phyloP scores from a whole-genome alignment of 1,140 invertebrate species.

The Trichonephila inaurata region DNA sequence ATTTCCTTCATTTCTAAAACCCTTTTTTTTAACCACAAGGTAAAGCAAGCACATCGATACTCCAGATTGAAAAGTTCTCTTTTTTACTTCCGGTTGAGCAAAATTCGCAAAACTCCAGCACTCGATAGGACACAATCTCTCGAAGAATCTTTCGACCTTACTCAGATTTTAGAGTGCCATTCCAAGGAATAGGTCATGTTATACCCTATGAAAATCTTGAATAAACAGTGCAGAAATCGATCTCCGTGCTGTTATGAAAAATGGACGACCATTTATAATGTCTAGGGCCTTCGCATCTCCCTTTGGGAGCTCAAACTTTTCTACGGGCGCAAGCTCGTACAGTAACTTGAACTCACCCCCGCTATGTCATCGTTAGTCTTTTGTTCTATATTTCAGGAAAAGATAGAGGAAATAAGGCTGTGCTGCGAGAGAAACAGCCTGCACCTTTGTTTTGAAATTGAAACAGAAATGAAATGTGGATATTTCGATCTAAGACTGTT shows the following conservation, averaged over 20 bases:
- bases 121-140: background rate
- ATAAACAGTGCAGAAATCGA: constrained; percentile 22
- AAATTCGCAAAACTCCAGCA: background rate
- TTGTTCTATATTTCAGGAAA: background rate
- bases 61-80: background rate
- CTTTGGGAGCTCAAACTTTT: background rate
- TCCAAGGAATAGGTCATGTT: constrained; percentile 3
- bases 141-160: background rate
- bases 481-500: background rate
- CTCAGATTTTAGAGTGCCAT: background rate
- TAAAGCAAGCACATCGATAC: background rate
- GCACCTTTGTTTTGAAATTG: background rate
- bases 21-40: background rate
- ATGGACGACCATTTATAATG: constrained; percentile 34
- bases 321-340: background rate
- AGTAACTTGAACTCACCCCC: background rate
- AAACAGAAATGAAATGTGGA: background rate
- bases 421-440: background rate
- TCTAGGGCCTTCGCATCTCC: background rate
- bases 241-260: constrained; percentile 22
- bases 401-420: background rate
- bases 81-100: background rate
- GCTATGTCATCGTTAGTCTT: constrained; percentile 1
- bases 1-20: no score
- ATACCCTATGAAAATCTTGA: background rate